A percentile compares a stretch with the other conserved stretches of the same genome.
Evolutionary conservation across 2,113 vertebrate species (phyloP).

Genomic region (Campylomormyrus tamandua): DNA sequence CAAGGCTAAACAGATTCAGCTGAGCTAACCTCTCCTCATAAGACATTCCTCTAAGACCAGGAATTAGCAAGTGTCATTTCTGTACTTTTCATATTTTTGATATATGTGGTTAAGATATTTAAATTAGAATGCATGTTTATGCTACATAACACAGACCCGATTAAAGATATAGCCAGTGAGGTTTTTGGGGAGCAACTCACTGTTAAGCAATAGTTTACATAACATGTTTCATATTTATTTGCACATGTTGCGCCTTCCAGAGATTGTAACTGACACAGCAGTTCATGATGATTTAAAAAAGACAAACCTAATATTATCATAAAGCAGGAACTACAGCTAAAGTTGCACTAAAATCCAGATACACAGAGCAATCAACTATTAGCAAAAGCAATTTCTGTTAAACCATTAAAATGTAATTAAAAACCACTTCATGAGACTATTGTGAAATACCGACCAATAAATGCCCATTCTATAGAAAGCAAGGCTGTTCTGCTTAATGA

Average conservation of each 20-base stretch:
- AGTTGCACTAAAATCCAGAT: background rate
- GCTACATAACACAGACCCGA: too few relatives aligned
- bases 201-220: background rate
- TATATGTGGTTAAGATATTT: too few relatives aligned
- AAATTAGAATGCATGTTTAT: too few relatives aligned
- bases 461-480: too few relatives aligned
- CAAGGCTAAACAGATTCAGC: too few relatives aligned
- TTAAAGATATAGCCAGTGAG: background rate
- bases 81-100: too few relatives aligned
- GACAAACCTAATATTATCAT: background rate
- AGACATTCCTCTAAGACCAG: too few relatives aligned
- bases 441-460: too few relatives aligned
- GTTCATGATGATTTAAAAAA: background rate
- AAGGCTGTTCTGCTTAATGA: too few relatives aligned
- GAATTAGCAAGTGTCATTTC: too few relatives aligned
- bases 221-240: background rate
- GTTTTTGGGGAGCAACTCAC: background rate
- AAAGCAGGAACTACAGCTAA: background rate
- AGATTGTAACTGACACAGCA: background rate
- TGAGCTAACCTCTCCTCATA: too few relatives aligned
- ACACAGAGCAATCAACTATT: background rate
- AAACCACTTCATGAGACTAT: background rate
- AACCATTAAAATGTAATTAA: background rate
- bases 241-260: background rate
- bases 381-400: background rate